Percentiles rank a stretch among this genome's conserved stretches.
Conservation (phyloP, 2,113 vertebrate genomes). For the Apteryx mantelli region DNA sequence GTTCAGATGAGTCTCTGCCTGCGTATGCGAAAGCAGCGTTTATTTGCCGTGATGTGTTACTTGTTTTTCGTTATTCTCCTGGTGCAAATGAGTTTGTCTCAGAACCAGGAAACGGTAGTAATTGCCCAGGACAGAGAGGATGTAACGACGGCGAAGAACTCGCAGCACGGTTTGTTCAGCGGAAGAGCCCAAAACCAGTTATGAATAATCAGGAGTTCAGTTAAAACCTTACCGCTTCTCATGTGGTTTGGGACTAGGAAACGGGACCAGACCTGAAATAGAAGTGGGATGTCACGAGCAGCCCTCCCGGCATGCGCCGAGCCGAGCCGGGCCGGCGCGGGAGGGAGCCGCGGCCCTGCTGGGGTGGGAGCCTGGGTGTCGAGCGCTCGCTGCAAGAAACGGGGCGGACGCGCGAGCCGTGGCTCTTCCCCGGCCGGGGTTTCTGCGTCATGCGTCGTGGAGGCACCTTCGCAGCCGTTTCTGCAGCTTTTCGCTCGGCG, state of each 20-base stretch:
- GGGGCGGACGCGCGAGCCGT: neutral
- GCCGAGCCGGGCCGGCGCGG: no score
- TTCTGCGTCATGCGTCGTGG: neutral
- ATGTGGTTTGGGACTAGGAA: neutral
- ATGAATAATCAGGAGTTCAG: neutral
- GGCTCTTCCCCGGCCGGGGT: neutral
- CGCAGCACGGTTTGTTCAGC: neutral
- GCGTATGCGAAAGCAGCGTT: neutral
- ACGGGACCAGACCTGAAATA: no score
- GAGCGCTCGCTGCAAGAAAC: neutral
- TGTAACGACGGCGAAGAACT: neutral
- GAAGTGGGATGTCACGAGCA: no score
- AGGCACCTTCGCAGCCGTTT: neutral
- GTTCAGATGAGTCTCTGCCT: neutral
- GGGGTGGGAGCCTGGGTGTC: neutral
- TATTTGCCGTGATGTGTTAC: accelerated
- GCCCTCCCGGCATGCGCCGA: no score
- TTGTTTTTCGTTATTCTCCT: neutral
- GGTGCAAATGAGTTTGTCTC: neutral
- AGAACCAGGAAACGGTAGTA: neutral
- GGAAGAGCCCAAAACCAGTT: neutral
- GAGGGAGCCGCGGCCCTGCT: no score
- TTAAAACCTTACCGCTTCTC: neutral
- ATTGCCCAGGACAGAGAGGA: neutral
- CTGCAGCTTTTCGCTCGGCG: neutral